A percentile compares a stretch with the other conserved stretches of the same genome.
Conservation (phyloP, 1,140 invertebrate species). For the Bicyclus anynana region DNA sequence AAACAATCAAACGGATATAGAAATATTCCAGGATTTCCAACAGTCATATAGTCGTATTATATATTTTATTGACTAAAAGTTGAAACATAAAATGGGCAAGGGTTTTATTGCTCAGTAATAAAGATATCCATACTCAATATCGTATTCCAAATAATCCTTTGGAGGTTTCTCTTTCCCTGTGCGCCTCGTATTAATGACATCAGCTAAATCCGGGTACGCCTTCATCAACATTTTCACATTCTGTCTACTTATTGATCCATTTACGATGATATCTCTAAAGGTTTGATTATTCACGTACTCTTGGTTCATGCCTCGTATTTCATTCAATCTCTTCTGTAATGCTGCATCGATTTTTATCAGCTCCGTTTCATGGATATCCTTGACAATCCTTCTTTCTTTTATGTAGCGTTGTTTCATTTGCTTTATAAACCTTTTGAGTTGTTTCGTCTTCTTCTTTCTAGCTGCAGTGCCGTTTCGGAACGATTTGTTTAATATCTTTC, state of each 20-base stretch:
- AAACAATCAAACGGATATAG: too few relatives aligned
- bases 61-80: too few relatives aligned
- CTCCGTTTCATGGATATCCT: constrained; percentile 48
- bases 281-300: constrained; percentile 47
- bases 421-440: constrained; percentile 58
- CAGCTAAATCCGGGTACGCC: constrained; percentile 44
- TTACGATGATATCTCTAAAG: constrained; percentile 51
- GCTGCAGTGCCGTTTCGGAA: constrained; percentile 49
- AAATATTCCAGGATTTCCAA: too few relatives aligned
- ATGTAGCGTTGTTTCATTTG: constrained; percentile 51
- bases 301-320: constrained; percentile 43
- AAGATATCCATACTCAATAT: constrained; percentile 53
- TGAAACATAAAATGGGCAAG: too few relatives aligned
- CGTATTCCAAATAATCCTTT: constrained; percentile 44
- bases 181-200: constrained; percentile 26
- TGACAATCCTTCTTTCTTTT: constrained; percentile 47
- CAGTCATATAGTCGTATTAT: too few relatives aligned
- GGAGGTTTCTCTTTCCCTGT: constrained; percentile 10
- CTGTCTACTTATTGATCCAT: constrained; percentile 41
- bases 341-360: constrained; percentile 45
- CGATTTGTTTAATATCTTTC: constrained; percentile 45
- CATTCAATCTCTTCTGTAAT: constrained; percentile 37
- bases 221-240: constrained; percentile 36
- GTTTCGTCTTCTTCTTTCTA: constrained; percentile 51
- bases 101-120: constrained; percentile 34